Conservation (phyloP, 2,797 vertebrate genomes). For the Fringilla coelebs region DNA sequence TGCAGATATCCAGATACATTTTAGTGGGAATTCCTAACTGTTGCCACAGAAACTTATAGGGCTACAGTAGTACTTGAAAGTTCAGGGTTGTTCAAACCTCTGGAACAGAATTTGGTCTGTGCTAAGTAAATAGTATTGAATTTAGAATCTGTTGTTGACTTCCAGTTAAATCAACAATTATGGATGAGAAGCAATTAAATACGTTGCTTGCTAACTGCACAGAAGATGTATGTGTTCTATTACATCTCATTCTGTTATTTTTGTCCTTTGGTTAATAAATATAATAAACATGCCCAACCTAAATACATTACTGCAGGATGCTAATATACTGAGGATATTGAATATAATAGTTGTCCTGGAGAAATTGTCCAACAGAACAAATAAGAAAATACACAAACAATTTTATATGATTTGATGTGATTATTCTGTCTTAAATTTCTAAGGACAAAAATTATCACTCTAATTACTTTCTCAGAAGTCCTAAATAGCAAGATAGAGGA, state of each 20-base stretch:
- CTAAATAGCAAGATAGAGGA: constrained; percentile 28
- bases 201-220: background rate
- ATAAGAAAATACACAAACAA: constrained; percentile 65
- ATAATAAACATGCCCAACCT: constrained; percentile 42
- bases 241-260: constrained; percentile 60
- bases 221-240: constrained; percentile 25
- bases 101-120: background rate
- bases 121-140: background rate
- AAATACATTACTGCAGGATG: constrained; percentile 64
- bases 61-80: background rate
- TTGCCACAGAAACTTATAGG: background rate
- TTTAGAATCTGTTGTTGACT: constrained; percentile 11
- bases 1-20: background rate
- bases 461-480: constrained; percentile 64
- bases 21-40: background rate
- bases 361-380: constrained; percentile 49
- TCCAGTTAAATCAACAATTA: constrained; percentile 16
- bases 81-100: background rate
- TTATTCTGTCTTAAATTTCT: constrained; percentile 65
- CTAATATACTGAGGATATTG: constrained; percentile 67
- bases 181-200: constrained; percentile 27
- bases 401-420: constrained; percentile 52
- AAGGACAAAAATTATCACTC: constrained; percentile 44
- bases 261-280: constrained; percentile 45
- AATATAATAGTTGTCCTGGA: constrained; percentile 57